Base-by-base conservation (phyloP, 2,888 invertebrate species). In the Ophonus ardosiacus region DNA sequence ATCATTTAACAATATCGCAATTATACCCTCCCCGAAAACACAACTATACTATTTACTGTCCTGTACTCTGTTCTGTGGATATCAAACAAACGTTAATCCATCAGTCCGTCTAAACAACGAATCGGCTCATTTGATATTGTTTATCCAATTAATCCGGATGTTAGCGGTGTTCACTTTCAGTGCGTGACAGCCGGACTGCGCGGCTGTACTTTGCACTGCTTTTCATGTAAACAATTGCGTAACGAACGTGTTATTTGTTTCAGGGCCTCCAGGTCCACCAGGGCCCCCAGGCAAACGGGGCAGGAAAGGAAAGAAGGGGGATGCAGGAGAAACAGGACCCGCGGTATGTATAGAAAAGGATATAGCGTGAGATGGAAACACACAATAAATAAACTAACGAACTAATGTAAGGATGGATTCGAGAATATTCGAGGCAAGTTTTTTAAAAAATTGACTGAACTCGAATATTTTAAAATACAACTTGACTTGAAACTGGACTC, bases 261-360 rank as follows among this genome's bases (percentile, higher is more conserved):
- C 95, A 93, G 94, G 94, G 88, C 93, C 94, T 83, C 93, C 93
- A 86, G 97, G 97, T 88, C 96, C 96, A 18, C 95, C 96, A 85
- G 97, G 97, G 74, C 95, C 96, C 68, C 95, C 96, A 13, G 97
- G 97, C 87, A 97, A 97, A 91, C 93, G 96, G 89, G 97, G 97
- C 88, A 96, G 97, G 91, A 96, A 96, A 90, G 98, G 97, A 88
- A 97, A 97, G 92, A 97, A 97, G 90, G 98, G 98, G 18, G 97
- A 97, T 89, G 89, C 94, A 15, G 98, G 98, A 86, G 97, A 97
- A 88, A 92, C 95, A 24, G 96, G 97, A 79, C 93, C 96, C 86
- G 92, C 95, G 93, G 97, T 97, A 93, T 95, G 96, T 94, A 74
- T 86, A 51, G 59, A 13, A 68, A 8, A n/a, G n/a, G 65, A 24